Base-by-base conservation (phyloP, 1,140 invertebrate genomes). In the Camponotus vicinus region DNA sequence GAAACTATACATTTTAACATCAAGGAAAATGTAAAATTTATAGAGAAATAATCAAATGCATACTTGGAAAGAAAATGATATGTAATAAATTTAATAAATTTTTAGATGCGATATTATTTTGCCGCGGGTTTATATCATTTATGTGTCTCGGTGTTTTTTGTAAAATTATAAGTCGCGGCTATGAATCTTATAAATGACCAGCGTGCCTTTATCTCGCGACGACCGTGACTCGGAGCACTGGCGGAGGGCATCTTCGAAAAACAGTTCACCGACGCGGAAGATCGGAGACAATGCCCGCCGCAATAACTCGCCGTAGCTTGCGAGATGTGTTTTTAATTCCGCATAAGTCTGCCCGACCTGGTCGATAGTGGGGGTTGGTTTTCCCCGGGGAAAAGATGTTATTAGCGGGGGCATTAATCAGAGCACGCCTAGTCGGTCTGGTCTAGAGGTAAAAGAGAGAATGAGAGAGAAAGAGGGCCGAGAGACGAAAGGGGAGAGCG, bases 381-480 rank as follows among this genome's bases (percentile, higher is more conserved):
- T 88, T 89, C 88, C 90, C 91, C 84, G 86, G 94, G 91, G 94
- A 93, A 91, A 94, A 93, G 93, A 94, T 92, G 94, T 95, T 95
- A 95, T 95, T 95, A 95, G 94, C 93, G 92, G 92, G 92, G 93
- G 93, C 94, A 95, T 95, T 95, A 94, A 95, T 95, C 94, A 95
- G 94, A 92, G 89, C 82, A 85, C 84, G 88, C 76, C 90, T 89
- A 82, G 90, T 76, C 57, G 69, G 85, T 59, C 69, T 76, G 70
- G 63, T 82, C 32, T 69, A 61, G 71, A 49, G 45, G 66, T 55
- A 71, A 52, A 45, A 71, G 64, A 21, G 85, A 49, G 79, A 69
- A 13, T 49, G 37, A 42, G 64, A 85, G 80, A 63, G 79, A 70
- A 77, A 42, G 27, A 71, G 71, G 76, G 61, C 67, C 63, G 87